These are phyloP conservation scores for Corythaixoides concolor DNA, from an alignment of 2,113 vertebrate species.

Conservation along the genomic window DNA sequence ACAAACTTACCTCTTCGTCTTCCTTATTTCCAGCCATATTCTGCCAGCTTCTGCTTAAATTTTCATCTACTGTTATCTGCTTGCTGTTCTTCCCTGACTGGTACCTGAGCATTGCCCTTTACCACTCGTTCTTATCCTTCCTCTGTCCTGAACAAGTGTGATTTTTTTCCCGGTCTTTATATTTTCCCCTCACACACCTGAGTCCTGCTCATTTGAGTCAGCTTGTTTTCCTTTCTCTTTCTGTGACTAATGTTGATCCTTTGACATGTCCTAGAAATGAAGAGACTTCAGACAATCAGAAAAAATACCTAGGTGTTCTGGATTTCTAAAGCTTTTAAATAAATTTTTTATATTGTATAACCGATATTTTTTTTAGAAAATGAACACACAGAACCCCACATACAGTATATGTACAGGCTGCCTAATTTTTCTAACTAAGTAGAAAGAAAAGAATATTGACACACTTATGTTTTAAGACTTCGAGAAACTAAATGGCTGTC, in stretches of 20 bases:
- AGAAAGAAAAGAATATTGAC: background rate
- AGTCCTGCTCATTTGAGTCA: background rate
- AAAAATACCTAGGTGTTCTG: background rate
- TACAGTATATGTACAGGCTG: background rate
- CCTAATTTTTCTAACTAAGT: background rate
- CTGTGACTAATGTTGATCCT: background rate
- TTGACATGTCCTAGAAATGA: background rate
- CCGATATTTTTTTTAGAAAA: background rate
- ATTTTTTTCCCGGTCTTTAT: background rate
- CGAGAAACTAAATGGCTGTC: background rate
- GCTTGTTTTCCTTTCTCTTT: background rate
- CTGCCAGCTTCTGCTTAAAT: background rate
- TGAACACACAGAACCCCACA: background rate
- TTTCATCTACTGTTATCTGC: background rate
- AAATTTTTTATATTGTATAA: background rate
- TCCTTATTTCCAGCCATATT: background rate
- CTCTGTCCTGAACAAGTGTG: background rate
- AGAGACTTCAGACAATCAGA: background rate
- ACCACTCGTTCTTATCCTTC: background rate
- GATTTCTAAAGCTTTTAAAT: background rate
- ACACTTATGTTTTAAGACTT: background rate
- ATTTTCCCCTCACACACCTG: background rate
- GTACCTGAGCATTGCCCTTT: background rate
- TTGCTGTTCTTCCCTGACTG: background rate
- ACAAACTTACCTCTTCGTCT: background rate